Conservation (phyloP, 2,113 vertebrate species). For the Carettochelys insculpta region DNA sequence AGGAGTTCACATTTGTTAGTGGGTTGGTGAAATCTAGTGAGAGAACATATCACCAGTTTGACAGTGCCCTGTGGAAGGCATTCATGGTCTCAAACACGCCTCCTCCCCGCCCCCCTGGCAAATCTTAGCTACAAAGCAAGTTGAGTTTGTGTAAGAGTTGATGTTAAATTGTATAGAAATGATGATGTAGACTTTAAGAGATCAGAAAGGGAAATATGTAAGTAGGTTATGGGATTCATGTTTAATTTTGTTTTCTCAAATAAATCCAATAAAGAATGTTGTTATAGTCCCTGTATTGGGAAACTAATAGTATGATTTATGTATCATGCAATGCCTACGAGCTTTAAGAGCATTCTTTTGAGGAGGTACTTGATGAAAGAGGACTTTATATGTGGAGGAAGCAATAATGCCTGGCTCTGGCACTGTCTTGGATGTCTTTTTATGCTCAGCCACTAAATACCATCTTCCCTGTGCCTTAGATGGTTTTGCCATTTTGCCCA, state of each 20-base stretch:
- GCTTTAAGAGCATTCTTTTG: neutral
- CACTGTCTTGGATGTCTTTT: neutral
- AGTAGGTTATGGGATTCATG: neutral
- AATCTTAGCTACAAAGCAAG: neutral
- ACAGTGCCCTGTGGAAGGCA: too few relatives aligned
- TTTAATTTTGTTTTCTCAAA: neutral
- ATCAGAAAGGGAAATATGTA: neutral
- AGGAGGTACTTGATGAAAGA: neutral
- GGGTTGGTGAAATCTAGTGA: too few relatives aligned
- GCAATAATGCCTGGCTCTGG: neutral
- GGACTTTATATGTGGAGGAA: neutral
- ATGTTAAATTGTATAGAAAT: neutral
- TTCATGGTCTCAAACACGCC: neutral
- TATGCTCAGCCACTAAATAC: neutral
- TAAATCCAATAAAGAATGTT: neutral
- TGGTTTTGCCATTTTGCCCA: neutral
- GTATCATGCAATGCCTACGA: neutral
- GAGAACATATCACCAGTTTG: too few relatives aligned
- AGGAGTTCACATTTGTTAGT: too few relatives aligned
- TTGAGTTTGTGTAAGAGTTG: neutral
- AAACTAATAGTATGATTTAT: neutral
- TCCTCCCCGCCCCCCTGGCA: too few relatives aligned
- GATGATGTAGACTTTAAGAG: neutral
- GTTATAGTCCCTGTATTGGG: neutral
- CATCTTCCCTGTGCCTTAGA: neutral